These are phyloP conservation scores for Phalacrocorax carbo DNA, from an alignment of 2,113 vertebrate genomes.

Conservation along the genomic window DNA sequence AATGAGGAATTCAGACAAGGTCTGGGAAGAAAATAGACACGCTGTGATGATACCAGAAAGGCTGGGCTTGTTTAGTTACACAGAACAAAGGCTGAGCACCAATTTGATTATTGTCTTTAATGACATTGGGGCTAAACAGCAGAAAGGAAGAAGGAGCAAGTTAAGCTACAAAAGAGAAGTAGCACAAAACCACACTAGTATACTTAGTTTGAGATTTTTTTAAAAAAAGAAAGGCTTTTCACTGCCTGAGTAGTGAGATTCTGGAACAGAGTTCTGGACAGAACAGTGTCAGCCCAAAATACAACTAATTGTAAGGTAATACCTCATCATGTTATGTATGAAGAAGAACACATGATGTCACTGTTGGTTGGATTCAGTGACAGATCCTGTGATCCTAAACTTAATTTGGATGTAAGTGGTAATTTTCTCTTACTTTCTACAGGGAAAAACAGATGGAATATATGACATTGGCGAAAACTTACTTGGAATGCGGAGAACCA, in stretches of 20 bases:
- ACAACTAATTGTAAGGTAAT: neutral
- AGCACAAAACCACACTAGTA: neutral
- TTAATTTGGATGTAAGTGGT: neutral
- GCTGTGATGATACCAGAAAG: neutral
- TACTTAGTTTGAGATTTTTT: neutral
- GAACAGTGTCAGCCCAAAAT: neutral
- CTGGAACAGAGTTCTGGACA: neutral
- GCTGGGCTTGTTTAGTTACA: neutral
- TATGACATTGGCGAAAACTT: slow-evolving; percentile 78
- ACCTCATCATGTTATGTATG: neutral
- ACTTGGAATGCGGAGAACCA: slow-evolving; percentile 78
- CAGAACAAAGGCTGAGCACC: neutral
- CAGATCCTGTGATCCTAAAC: neutral
- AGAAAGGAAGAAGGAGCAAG: neutral
- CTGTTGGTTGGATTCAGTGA: neutral
- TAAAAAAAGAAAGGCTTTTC: neutral
- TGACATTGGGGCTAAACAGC: neutral
- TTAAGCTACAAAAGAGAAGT: neutral
- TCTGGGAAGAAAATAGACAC: neutral
- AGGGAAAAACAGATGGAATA: slow-evolving; percentile 82
- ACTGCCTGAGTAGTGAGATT: neutral
- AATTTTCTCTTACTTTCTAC: slow-evolving; percentile 12
- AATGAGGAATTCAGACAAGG: neutral
- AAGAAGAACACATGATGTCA: neutral
- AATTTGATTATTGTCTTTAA: neutral